A percentile compares a stretch with the other conserved stretches of the same genome.
These are phyloP conservation scores for Apamea anceps DNA, from an alignment of 2,888 invertebrate genomes.

Conservation along the genomic window DNA sequence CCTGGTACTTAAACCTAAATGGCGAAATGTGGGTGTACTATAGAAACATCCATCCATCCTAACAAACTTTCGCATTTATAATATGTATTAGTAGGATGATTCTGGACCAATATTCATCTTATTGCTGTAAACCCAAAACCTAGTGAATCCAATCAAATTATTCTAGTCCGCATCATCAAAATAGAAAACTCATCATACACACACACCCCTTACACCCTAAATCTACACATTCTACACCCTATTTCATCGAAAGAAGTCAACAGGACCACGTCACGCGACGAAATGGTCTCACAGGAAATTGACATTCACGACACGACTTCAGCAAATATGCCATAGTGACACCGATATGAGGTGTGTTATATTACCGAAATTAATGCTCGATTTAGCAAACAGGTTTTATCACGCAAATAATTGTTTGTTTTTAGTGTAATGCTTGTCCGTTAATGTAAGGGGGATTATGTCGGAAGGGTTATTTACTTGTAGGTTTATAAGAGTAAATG, in stretches of 20 bases:
- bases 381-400: slow-evolving; percentile 27
- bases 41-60: no score
- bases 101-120: neutral
- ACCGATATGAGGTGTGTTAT: slow-evolving; percentile 30
- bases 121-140: neutral
- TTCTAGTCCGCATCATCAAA: neutral
- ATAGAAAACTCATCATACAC: neutral
- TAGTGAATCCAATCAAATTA: neutral
- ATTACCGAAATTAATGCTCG: slow-evolving; percentile 39
- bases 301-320: slow-evolving; percentile 44
- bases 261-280: slow-evolving; percentile 14
- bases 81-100: no score
- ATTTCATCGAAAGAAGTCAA: neutral
- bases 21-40: no score
- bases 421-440: slow-evolving; percentile 5
- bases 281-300: slow-evolving; percentile 51
- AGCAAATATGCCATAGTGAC: slow-evolving; percentile 46
- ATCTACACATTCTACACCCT: neutral
- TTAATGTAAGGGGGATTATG: neutral
- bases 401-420: neutral
- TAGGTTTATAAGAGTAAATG: neutral
- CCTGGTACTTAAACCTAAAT: no score
- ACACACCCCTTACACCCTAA: slow-evolving; percentile 10
- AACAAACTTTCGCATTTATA: no score
- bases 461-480: neutral